These are phyloP conservation scores for Trachelipus rathkii DNA, from an alignment of 1,140 invertebrate genomes.

Conservation along the genomic window DNA sequence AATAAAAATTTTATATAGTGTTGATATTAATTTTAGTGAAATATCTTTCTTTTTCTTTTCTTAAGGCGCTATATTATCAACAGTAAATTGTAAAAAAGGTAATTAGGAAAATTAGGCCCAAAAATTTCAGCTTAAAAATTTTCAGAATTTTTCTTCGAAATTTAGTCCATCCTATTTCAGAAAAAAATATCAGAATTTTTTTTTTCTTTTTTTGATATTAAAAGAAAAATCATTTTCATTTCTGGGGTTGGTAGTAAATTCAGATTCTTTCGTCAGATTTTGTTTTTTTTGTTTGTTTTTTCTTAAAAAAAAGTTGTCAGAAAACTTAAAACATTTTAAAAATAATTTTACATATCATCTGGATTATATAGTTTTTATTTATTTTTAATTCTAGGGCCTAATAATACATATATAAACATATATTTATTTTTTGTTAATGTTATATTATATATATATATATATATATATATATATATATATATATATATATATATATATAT, in stretches of 20 bases:
- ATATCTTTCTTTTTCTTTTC: background rate
- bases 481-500: conserved; percentile 18
- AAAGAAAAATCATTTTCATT: too few relatives aligned
- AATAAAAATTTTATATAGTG: background rate
- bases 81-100: background rate
- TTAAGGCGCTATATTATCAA: conserved; percentile 6
- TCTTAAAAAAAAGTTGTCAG: too few relatives aligned
- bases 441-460: conserved; percentile 13
- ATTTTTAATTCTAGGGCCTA: conserved; percentile 8
- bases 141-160: background rate
- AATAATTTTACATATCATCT: too few relatives aligned
- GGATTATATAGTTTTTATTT: background rate
- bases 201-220: too few relatives aligned
- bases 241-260: too few relatives aligned
- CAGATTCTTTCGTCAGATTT: too few relatives aligned
- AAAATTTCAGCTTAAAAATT: background rate
- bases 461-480: conserved; percentile 21
- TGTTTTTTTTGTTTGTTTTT: too few relatives aligned
- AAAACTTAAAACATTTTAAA: too few relatives aligned
- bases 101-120: background rate
- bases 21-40: conserved; percentile 1
- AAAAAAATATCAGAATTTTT: too few relatives aligned
- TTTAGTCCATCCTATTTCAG: background rate
- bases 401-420: conserved; percentile 5
- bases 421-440: conserved; percentile 10